Evolutionary conservation across 2,888 invertebrate species (phyloP).

Genomic region (Mantis religiosa): DNA sequence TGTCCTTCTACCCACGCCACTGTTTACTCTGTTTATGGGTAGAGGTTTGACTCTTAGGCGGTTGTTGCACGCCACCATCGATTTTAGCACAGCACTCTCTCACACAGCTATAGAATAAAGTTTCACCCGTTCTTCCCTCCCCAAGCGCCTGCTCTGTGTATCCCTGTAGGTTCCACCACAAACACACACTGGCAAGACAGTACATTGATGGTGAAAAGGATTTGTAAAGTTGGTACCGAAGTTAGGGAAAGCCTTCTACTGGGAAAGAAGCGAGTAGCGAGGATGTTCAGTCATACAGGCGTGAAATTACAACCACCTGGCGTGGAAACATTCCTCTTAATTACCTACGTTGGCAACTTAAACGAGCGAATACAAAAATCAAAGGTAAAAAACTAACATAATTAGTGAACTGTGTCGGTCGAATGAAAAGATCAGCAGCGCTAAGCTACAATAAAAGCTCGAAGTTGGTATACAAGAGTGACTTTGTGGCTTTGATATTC

Average conservation of each 20-base stretch:
- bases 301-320: too few species aligned
- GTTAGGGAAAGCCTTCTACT: not conserved
- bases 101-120: slow-evolving; percentile 2
- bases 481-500: too few species aligned
- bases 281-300: too few species aligned
- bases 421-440: too few species aligned
- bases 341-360: too few species aligned
- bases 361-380: too few species aligned
- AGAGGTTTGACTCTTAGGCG: not conserved
- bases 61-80: not conserved
- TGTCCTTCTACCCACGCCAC: too few species aligned
- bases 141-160: not conserved
- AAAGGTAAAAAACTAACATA: too few species aligned
- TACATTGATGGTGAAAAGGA: slow-evolving; percentile 9
- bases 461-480: too few species aligned
- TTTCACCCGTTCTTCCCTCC: not conserved
- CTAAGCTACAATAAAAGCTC: too few species aligned
- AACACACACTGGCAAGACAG: slow-evolving; percentile 1
- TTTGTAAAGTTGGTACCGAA: not conserved
- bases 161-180: not conserved
- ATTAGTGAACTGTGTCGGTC: too few species aligned
- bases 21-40: not conserved
- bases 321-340: too few species aligned
- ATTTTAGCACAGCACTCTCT: not conserved
- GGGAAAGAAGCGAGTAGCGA: not conserved